Evolutionary conservation across 2,888 invertebrate species (phyloP).

Genomic region (Selenia dentaria): DNA sequence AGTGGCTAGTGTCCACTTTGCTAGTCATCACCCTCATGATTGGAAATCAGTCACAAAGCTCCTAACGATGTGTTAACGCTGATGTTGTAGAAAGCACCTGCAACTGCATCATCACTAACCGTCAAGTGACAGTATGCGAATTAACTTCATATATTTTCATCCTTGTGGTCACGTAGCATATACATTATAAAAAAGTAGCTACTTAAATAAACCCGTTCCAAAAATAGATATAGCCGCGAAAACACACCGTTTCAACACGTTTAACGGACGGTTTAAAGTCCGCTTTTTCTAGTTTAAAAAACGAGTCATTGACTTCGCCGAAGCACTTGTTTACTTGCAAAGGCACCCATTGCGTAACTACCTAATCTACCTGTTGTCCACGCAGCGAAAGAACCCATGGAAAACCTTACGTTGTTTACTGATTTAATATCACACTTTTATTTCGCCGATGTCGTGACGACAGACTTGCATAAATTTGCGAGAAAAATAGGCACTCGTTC

Average conservation of each 20-base stretch:
- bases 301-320: constrained; percentile 17
- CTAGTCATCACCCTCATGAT: too few relatives aligned
- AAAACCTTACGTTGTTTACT: constrained; percentile 8
- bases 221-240: constrained; percentile 9
- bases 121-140: too few relatives aligned
- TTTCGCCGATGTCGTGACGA: constrained; percentile 6
- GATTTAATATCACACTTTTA: not conserved
- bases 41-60: too few relatives aligned
- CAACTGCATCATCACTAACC: too few relatives aligned
- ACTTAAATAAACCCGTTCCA: too few relatives aligned
- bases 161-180: too few relatives aligned
- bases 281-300: constrained; percentile 7
- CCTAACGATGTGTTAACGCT: too few relatives aligned
- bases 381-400: constrained; percentile 14
- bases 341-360: constrained; percentile 13
- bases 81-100: too few relatives aligned
- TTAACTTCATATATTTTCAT: too few relatives aligned
- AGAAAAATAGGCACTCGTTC: constrained; percentile 9
- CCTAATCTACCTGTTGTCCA: constrained; percentile 2
- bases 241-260: constrained; percentile 1
- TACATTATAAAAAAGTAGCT: too few relatives aligned
- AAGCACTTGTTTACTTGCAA: constrained; percentile 11
- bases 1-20: too few relatives aligned
- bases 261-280: constrained; percentile 11
- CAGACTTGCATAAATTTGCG: constrained; percentile 18